Evolutionary conservation across 2,888 invertebrate genomes (phyloP).

Genomic region (Xiphydria camelus): DNA sequence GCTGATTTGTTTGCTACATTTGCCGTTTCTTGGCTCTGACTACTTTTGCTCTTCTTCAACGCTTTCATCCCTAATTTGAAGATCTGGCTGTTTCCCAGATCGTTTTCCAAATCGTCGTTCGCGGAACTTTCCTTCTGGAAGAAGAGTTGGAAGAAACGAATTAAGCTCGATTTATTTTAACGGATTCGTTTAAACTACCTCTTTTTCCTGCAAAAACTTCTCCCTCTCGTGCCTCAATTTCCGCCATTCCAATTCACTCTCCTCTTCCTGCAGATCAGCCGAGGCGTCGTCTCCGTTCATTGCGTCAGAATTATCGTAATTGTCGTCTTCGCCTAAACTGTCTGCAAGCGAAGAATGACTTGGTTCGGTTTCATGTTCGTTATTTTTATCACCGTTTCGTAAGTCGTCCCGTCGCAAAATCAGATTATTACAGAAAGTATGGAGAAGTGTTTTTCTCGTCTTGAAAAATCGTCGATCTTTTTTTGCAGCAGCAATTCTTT

Average conservation of each 20-base stretch:
- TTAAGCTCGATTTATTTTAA: constrained; percentile 7
- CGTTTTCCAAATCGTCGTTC: constrained; percentile 41
- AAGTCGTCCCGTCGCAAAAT: too few species aligned
- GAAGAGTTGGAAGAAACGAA: not conserved
- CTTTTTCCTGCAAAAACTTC: constrained; percentile 68
- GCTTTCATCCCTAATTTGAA: constrained; percentile 59
- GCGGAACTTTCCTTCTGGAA: constrained; percentile 15
- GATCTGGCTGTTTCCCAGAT: constrained; percentile 54
- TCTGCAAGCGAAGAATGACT: constrained; percentile 41
- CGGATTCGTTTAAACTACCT: constrained; percentile 54
- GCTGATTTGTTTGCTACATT: constrained; percentile 8
- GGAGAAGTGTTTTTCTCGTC: not conserved
- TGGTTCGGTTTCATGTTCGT: not conserved
- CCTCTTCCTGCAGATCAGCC: constrained; percentile 70
- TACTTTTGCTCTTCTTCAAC: constrained; percentile 28
- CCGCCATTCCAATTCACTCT: constrained; percentile 77
- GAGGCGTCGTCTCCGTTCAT: constrained; percentile 55
- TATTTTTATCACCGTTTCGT: too few species aligned
- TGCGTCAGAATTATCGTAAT: constrained; percentile 50
- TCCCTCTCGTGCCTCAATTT: constrained; percentile 80
- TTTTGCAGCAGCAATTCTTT: too few species aligned
- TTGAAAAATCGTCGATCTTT: not conserved
- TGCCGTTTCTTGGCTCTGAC: constrained; percentile 12
- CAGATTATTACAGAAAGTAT: too few species aligned
- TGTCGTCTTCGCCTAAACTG: constrained; percentile 52